Base-by-base conservation (phyloP, 1,140 invertebrate genomes). In the Eueides isabella region DNA sequence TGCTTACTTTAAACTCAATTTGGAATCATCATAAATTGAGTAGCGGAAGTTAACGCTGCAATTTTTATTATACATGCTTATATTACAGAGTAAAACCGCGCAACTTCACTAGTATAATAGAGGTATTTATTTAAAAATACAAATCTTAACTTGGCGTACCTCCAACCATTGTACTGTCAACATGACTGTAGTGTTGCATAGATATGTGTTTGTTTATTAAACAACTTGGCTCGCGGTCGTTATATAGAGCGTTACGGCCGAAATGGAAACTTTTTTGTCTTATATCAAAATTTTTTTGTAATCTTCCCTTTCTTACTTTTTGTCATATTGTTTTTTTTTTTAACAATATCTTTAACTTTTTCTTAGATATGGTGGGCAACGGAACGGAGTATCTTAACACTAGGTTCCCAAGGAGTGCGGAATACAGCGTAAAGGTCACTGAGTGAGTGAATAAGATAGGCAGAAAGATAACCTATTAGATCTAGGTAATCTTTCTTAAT, bases 111-210 rank as follows among this genome's bases (percentile, higher is more conserved):
- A 55, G 48, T 55, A 12, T 55, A 55, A 26, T n/a, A 26, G 5
- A 55, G 26, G 48, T 55, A 55, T 55, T 55, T 55, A 55, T 55
- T 55, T 55, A 55, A 55, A 55, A 55, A 55, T 55, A 55, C 48
- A 55, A 23, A 23, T 26, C 48, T 23, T 55, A 55, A 55, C 16
- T 55, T 55, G 48, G 48, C 48, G 48, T 55, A 55, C 23, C 48
- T 55, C 48, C 48, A 55, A 23, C 48, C 19, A 55, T 55, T 55
- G 48, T 55, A 48, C 19, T 55, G 48, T 55, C 48, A 11, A 55
- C 48, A 55, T 55, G 41, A 38, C 35, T 6, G 14, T 19, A 7
- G 41, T 16, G 41, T 19, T 6, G 48, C 48, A 26, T 55, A 26
- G 48, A 55, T 26, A 55, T 26, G 41, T 48, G 48, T 55, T 55